Conservation (phyloP, 2,888 invertebrate genomes). For the Polydrusus pterygomalis region DNA sequence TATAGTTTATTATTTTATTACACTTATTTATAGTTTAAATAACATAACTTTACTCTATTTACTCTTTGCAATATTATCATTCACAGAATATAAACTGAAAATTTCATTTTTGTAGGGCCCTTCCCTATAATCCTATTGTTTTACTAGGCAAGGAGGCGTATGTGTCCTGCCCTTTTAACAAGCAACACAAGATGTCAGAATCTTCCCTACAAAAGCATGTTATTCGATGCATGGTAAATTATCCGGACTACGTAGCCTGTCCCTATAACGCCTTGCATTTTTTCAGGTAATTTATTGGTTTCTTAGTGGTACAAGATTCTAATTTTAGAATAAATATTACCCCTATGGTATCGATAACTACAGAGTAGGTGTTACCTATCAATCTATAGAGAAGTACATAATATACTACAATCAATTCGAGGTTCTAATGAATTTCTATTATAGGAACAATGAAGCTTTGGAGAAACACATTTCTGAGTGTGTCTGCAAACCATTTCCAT, state of each 20-base stretch:
- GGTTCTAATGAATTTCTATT: neutral
- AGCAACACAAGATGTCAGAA: conserved; percentile 62
- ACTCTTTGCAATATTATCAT: neutral
- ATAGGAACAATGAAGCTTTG: conserved; percentile 59
- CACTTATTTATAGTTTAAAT: too few relatives aligned
- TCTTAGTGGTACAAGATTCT: too few relatives aligned
- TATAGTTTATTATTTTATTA: too few relatives aligned
- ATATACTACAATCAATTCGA: neutral
- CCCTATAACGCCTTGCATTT: conserved; percentile 67
- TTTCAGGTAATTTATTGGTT: conserved; percentile 57
- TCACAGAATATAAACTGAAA: neutral
- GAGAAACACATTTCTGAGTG: conserved; percentile 64
- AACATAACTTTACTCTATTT: neutral
- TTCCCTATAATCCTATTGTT: conserved; percentile 7
- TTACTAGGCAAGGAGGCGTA: neutral
- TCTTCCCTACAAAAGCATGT: conserved; percentile 66
- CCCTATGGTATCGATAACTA: too few relatives aligned
- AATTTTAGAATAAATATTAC: too few relatives aligned
- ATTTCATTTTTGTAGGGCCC: conserved; percentile 19
- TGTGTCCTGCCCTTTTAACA: conserved; percentile 66
- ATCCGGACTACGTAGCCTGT: conserved; percentile 65
- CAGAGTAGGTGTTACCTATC: too few relatives aligned
- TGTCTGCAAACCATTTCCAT: conserved; percentile 54
- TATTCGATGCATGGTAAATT: conserved; percentile 66
- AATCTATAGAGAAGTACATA: too few relatives aligned